Conservation (phyloP, 2,888 invertebrate genomes). For the Epiblema foenella region DNA sequence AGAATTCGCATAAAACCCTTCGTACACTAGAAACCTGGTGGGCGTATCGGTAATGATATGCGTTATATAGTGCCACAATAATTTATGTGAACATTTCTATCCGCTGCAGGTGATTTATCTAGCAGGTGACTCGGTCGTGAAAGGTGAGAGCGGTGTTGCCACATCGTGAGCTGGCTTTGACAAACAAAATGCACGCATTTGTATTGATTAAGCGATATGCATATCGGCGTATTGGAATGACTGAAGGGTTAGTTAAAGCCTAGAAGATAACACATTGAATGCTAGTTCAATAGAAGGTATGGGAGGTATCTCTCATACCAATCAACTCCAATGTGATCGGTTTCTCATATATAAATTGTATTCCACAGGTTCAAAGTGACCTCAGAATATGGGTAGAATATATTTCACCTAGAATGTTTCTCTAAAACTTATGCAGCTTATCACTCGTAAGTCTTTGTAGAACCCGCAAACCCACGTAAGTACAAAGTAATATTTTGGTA, state of each 20-base stretch:
- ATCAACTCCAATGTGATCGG: slow-evolving; percentile 5
- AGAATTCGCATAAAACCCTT: slow-evolving; percentile 40
- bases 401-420: background rate
- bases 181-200: slow-evolving; percentile 46
- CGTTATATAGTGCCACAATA: slow-evolving; percentile 60
- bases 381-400: background rate
- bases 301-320: slow-evolving; percentile 10
- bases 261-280: slow-evolving; percentile 6
- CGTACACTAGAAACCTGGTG: slow-evolving; percentile 52
- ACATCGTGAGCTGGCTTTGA: slow-evolving; percentile 47
- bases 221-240: slow-evolving; percentile 36
- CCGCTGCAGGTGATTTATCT: slow-evolving; percentile 64
- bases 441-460: background rate
- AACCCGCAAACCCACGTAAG: background rate
- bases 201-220: slow-evolving; percentile 47
- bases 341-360: background rate
- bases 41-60: slow-evolving; percentile 57
- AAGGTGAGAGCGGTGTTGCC: slow-evolving; percentile 50
- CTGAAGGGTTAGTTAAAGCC: slow-evolving; percentile 35
- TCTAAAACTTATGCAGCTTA: background rate
- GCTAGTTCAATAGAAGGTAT: slow-evolving; percentile 9
- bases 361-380: background rate
- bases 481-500: background rate
- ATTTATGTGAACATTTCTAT: slow-evolving; percentile 71
- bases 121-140: slow-evolving; percentile 66